Conservation (phyloP, 2,888 invertebrate species). For the Rapana venosa region DNA sequence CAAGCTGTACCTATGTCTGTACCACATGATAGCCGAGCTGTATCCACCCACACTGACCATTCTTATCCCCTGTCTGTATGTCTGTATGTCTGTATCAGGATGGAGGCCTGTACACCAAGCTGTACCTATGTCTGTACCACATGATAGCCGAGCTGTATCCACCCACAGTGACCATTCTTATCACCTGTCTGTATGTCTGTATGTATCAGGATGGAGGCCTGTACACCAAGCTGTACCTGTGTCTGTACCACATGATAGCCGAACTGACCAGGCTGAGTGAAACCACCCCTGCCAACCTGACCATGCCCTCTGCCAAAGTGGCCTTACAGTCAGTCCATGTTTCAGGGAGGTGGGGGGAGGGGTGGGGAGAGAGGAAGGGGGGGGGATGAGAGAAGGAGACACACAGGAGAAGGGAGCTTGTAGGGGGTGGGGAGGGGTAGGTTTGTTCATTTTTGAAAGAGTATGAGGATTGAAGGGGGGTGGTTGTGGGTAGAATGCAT, state of each 20-base stretch:
- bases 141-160: not conserved
- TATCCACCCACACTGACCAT: too few species aligned
- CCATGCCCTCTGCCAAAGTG: slow-evolving; percentile 43
- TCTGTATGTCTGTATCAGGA: too few species aligned
- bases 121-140: not conserved
- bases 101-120: not conserved
- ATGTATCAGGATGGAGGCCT: slow-evolving; percentile 72
- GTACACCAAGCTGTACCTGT: slow-evolving; percentile 74
- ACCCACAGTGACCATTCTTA: not conserved
- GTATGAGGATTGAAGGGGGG: too few species aligned
- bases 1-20: not conserved
- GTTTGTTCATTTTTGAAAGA: too few species aligned
- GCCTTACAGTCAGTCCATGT: slow-evolving; percentile 41
- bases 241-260: slow-evolving; percentile 71
- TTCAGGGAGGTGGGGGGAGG: not conserved
- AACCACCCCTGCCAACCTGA: not conserved
- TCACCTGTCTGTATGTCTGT: slow-evolving; percentile 4
- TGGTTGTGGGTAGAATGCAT: too few species aligned
- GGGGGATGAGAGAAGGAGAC: not conserved
- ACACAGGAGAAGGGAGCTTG: not conserved
- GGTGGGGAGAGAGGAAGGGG: not conserved
- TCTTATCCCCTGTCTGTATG: too few species aligned
- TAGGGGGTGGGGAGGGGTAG: too few species aligned
- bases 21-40: too few species aligned
- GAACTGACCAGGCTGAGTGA: slow-evolving; percentile 67